Conservation (phyloP, 1,140 invertebrate species). For the Bombus pyrosoma region DNA sequence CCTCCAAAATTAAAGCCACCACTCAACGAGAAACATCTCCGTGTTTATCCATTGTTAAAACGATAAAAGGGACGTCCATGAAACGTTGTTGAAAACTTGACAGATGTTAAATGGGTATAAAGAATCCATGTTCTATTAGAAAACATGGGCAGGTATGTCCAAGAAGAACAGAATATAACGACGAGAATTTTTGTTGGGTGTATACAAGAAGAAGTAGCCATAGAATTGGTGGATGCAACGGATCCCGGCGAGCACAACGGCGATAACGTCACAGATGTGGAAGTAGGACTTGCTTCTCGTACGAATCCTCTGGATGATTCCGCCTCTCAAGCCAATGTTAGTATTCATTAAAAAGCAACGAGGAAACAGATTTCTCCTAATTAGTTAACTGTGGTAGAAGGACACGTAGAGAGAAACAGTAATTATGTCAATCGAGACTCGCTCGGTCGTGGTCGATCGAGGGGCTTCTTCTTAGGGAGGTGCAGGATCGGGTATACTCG, state of each 20-base stretch:
- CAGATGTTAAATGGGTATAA: conserved; percentile 7
- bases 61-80: not conserved
- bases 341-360: conserved; percentile 69
- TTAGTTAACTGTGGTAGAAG: conserved; percentile 46
- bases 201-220: conserved; percentile 78
- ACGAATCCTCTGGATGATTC: conserved; percentile 75
- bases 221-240: conserved; percentile 79
- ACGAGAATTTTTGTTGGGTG: conserved; percentile 75
- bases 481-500: conserved; percentile 29
- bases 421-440: conserved; percentile 13
- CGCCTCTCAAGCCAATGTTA: conserved; percentile 79
- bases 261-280: conserved; percentile 68
- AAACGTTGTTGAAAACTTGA: not conserved
- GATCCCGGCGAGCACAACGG: conserved; percentile 77
- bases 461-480: conserved; percentile 7
- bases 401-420: conserved; percentile 19
- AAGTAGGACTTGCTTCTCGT: conserved; percentile 76
- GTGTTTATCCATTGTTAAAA: not conserved
- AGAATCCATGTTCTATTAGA: not conserved
- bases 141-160: not conserved
- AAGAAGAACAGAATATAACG: conserved; percentile 45
- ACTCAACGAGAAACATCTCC: no score
- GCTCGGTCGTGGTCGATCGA: conserved; percentile 17
- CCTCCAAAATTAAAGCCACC: not conserved
- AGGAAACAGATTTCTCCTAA: not conserved